Conservation (phyloP, 2,888 invertebrate species). For the Hirtodrosophila cameraria region DNA sequence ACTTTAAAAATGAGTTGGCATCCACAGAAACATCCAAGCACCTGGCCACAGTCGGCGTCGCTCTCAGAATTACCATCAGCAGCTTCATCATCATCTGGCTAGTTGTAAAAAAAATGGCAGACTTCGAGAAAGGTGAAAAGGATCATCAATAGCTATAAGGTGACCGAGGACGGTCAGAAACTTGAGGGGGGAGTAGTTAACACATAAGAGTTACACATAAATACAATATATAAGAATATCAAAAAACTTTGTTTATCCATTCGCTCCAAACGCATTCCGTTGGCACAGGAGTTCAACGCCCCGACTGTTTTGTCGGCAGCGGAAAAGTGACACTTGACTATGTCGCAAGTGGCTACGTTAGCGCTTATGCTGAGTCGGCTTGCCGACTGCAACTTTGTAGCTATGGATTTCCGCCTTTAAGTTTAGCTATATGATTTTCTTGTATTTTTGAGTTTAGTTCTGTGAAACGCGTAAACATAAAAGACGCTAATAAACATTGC, state of each 20-base stretch:
- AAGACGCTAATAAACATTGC: too few species aligned
- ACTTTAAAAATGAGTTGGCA: background rate
- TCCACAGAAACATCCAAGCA: background rate
- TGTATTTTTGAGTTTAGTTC: too few species aligned
- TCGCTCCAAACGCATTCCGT: too few species aligned
- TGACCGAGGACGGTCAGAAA: conserved; percentile 5
- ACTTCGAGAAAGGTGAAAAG: background rate
- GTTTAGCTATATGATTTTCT: too few species aligned
- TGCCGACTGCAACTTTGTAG: background rate
- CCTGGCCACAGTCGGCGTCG: background rate
- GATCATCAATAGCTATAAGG: conserved; percentile 1
- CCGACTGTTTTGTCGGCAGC: background rate
- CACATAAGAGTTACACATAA: background rate
- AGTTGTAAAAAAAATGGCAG: background rate
- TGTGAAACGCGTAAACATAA: too few species aligned
- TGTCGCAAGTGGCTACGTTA: background rate
- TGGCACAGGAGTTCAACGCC: background rate
- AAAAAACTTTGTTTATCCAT: too few species aligned
- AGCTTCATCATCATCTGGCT: background rate
- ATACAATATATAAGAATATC: background rate
- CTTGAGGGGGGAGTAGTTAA: conserved; percentile 1
- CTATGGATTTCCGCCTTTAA: too few species aligned
- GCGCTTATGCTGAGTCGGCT: background rate
- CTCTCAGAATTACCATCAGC: background rate
- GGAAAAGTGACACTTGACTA: background rate